phyloP scores from a whole-genome alignment of 1,140 invertebrate species.

The Bombus pyrosoma region DNA sequence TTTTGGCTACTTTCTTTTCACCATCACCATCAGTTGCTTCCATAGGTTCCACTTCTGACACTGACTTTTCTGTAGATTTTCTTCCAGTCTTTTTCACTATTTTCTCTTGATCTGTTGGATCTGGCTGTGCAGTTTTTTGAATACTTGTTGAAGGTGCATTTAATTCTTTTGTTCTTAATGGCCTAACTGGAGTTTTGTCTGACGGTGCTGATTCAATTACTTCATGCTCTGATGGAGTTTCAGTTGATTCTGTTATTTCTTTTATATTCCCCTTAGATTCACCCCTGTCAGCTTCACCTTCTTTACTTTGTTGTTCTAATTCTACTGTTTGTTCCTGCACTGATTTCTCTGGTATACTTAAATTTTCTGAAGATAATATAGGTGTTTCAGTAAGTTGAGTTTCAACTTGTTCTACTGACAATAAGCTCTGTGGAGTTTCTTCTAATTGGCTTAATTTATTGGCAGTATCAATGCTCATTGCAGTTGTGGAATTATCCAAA shows the following conservation, averaged over 20 bases:
- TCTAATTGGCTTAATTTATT: conserved; percentile 8
- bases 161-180: conserved; percentile 59
- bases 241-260: neutral
- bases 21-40: conserved; percentile 55
- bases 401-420: conserved; percentile 1
- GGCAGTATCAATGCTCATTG: neutral
- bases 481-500: neutral
- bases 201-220: conserved; percentile 1
- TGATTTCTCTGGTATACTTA: neutral
- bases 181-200: conserved; percentile 51
- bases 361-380: neutral
- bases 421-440: neutral
- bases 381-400: neutral
- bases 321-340: neutral
- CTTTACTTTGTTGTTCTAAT: conserved; percentile 8
- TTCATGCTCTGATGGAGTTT: neutral
- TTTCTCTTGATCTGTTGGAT: conserved; percentile 41
- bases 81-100: conserved; percentile 49
- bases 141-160: conserved; percentile 72
- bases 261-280: neutral
- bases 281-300: neutral
- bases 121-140: conserved; percentile 46
- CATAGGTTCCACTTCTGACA: conserved; percentile 43
- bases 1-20: conserved; percentile 70
- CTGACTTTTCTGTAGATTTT: conserved; percentile 50